Percentiles rank a stretch among this genome's conserved stretches.
These are phyloP conservation scores for Drosophila watanabei DNA, from an alignment of 1,140 invertebrate genomes.

Conservation along the genomic window DNA sequence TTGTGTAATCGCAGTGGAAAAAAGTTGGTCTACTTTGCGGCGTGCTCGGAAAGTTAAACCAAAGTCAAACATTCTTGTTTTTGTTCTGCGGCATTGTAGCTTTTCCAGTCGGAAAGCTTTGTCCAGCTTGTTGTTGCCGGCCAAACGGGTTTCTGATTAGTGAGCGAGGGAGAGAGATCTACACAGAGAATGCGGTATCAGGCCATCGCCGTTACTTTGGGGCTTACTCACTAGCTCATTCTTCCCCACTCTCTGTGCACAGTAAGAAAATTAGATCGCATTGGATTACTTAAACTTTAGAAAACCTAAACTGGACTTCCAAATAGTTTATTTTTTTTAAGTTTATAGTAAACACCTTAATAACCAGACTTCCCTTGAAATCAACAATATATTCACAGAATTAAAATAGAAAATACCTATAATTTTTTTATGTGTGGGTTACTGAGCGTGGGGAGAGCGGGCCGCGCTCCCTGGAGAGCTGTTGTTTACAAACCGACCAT, in stretches of 20 bases:
- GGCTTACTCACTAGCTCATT: not conserved
- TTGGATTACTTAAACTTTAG: not conserved
- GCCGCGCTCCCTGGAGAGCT: slow-evolving; percentile 32
- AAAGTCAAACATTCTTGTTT: slow-evolving; percentile 32
- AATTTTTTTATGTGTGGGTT: slow-evolving; percentile 11
- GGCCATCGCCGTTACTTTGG: slow-evolving; percentile 72
- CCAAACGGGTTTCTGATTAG: slow-evolving; percentile 66
- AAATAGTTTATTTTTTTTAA: not conserved
- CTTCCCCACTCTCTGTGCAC: slow-evolving; percentile 25
- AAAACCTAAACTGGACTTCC: not conserved
- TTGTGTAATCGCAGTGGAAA: slow-evolving; percentile 42
- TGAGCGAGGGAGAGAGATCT: slow-evolving; percentile 30
- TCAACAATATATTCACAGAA: not conserved
- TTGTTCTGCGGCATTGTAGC: slow-evolving; percentile 26
- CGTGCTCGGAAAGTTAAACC: slow-evolving; percentile 15
- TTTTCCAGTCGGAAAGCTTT: slow-evolving; percentile 72
- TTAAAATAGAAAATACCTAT: not conserved
- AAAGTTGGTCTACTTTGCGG: slow-evolving; percentile 38
- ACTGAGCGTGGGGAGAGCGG: slow-evolving; percentile 15
- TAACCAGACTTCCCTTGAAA: too few relatives aligned
- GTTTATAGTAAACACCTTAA: not conserved
- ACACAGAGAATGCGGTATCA: slow-evolving; percentile 44
- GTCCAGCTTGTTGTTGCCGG: slow-evolving; percentile 33
- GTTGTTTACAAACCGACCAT: slow-evolving; percentile 69
- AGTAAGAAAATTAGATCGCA: not conserved